Percentiles rank a stretch among this genome's conserved stretches.
phyloP scores from a whole-genome alignment of 2,797 vertebrate genomes.

The Astyanax mexicanus region DNA sequence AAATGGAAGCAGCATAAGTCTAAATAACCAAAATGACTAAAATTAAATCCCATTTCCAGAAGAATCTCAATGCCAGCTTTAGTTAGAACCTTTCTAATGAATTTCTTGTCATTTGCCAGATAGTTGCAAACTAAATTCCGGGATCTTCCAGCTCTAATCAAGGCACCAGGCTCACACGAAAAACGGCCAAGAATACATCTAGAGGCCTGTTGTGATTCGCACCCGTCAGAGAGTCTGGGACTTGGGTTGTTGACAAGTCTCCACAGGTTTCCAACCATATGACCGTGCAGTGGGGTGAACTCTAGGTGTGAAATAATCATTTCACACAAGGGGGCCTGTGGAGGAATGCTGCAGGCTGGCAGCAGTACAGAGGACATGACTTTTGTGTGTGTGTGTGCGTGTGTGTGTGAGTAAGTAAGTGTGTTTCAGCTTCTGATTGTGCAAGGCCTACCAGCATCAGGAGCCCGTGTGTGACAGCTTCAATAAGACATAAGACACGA shows the following conservation, averaged over 20 bases:
- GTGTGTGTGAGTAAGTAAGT: neutral
- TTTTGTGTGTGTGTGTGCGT: constrained; percentile 43
- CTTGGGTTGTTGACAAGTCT: constrained; percentile 46
- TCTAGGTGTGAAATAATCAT: constrained; percentile 47
- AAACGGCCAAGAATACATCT: constrained; percentile 12
- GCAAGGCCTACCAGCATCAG: constrained; percentile 65
- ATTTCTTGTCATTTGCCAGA: neutral
- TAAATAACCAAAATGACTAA: too few relatives aligned
- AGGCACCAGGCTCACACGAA: constrained; percentile 6
- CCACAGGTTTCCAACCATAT: constrained; percentile 39
- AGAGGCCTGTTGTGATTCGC: constrained; percentile 21
- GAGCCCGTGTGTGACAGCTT: constrained; percentile 63
- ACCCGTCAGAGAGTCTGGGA: constrained; percentile 24
- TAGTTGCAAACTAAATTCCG: neutral
- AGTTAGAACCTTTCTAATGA: neutral
- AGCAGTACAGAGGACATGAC: constrained; percentile 29
- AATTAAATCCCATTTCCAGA: too few relatives aligned
- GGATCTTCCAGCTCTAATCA: neutral
- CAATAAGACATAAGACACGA: constrained; percentile 67
- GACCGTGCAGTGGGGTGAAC: constrained; percentile 42
- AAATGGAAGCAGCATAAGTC: too few relatives aligned
- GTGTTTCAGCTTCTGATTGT: constrained; percentile 64
- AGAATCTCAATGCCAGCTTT: neutral
- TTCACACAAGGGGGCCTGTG: constrained; percentile 37
- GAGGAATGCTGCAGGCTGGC: constrained; percentile 48